Base-by-base conservation (phyloP, 2,888 invertebrate genomes). In the Patella ulyssiponensis region DNA sequence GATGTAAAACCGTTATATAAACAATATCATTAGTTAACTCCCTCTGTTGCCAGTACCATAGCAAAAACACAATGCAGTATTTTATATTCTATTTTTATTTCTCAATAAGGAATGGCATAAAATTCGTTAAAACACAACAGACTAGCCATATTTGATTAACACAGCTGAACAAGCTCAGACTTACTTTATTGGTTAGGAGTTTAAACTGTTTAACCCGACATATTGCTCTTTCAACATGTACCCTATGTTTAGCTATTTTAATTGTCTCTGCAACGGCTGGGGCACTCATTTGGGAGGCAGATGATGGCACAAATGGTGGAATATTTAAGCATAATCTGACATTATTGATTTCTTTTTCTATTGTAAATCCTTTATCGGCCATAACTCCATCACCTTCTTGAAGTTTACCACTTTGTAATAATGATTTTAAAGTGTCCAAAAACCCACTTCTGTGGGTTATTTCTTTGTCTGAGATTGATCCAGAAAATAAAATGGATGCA, bases 401-500 rank as follows among this genome's bases (percentile, higher is more conserved):
- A 7, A 56, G 56, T 56, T 56, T 56, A 56, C 56, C 56, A 56
- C 14, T 56, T 14, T n/a, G 14, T 17, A 56, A 17, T 17, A 56
- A n/a, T 56, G 14, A n/a, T n/a, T 56, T 56, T 3, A 56, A 56
- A 56, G 14, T 17, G n/a, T 56, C n/a, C n/a, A 56, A 73, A 73
- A 73, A 79, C 33, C 58, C 76, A 73, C 69, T 70, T 11, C 78
- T 73, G 11, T n/a, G 15, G 58, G 14, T 53, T 56, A 80, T 75
- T 20, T 75, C 77, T 51, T 78, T 80, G 73, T 78, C 80, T 17
- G 77, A 76, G 20, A 78, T 78, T 17, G 69, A 44, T 12, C 74
- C 76, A 44, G 77, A 75, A 73, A 78, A 81, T 52, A 79, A 69
- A 17, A 73, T 69, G 20, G 77, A 79, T 7, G 69, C 52, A 79